A percentile compares a stretch with the other conserved stretches of the same genome.
phyloP scores from a whole-genome alignment of 1,140 invertebrate species.

The Arctopsyche grandis region DNA sequence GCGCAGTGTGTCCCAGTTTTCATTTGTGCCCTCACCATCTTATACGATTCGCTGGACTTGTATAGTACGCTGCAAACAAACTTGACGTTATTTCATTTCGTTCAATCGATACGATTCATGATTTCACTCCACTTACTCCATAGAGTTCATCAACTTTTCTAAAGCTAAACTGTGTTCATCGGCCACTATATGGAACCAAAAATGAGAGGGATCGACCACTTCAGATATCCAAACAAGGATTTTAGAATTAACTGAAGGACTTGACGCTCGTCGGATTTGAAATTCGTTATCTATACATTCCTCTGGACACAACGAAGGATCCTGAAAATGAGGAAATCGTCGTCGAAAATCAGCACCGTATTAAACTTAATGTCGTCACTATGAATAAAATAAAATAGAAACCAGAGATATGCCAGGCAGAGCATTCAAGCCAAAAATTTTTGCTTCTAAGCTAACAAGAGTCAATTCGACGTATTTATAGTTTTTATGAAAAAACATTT shows the following conservation, averaged over 20 bases:
- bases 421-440: neutral
- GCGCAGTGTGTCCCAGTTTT: conserved; percentile 38
- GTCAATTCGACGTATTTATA: conserved; percentile 28
- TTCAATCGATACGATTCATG: neutral
- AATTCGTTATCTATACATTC: conserved; percentile 20
- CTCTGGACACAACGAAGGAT: conserved; percentile 37
- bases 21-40: conserved; percentile 26
- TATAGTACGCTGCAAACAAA: conserved; percentile 26
- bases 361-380: no score
- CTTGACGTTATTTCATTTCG: neutral
- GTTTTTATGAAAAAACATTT: conserved; percentile 14
- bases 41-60: neutral
- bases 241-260: no score
- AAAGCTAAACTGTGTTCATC: neutral
- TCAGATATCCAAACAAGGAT: conserved; percentile 36
- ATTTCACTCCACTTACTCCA: conserved; percentile 51
- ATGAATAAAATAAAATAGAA: no score
- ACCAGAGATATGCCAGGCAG: neutral
- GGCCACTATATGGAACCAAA: conserved; percentile 41
- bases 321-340: conserved; percentile 33
- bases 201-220: conserved; percentile 44
- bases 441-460: conserved; percentile 36
- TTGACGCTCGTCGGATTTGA: neutral
- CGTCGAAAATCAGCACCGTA: no score
- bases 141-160: conserved; percentile 30